Evolutionary conservation across 2,113 vertebrate genomes (phyloP).

Genomic region (Percina caprodes): DNA sequence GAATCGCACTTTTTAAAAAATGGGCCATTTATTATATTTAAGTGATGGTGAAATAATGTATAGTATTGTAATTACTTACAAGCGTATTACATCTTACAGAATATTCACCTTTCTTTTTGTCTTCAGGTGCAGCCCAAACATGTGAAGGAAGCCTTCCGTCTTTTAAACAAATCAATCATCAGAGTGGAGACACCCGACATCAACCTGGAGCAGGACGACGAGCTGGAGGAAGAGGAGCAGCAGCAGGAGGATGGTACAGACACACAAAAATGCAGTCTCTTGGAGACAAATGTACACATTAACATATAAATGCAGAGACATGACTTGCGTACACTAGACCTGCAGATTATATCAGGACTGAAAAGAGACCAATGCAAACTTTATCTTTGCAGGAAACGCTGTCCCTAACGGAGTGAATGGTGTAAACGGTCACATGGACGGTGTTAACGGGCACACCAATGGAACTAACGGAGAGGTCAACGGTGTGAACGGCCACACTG

Average conservation of each 20-base stretch:
- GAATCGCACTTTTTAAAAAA: too few species aligned
- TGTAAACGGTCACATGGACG: constrained; percentile 74
- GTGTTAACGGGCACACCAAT: constrained; percentile 73
- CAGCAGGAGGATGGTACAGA: constrained; percentile 83
- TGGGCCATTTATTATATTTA: neutral
- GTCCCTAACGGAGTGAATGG: constrained; percentile 84
- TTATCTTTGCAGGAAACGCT: constrained; percentile 79
- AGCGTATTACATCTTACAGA: neutral
- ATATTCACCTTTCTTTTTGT: neutral
- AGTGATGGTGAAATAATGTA: neutral
- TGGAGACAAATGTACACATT: neutral
- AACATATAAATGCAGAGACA: neutral
- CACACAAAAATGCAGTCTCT: neutral
- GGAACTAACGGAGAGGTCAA: constrained; percentile 79
- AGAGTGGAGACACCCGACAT: constrained; percentile 97
- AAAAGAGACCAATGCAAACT: neutral
- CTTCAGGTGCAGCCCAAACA: constrained; percentile 97
- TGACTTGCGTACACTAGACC: neutral
- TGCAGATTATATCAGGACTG: neutral
- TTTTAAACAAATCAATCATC: constrained; percentile 98
- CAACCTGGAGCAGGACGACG: constrained; percentile 95
- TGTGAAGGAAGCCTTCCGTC: constrained; percentile 97
- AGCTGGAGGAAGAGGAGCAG: constrained; percentile 82
- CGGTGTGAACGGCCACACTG: constrained; percentile 80
- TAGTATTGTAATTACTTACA: neutral